Evolutionary conservation across 2,888 invertebrate genomes (phyloP).

Genomic region (Drosophila silvestris): DNA sequence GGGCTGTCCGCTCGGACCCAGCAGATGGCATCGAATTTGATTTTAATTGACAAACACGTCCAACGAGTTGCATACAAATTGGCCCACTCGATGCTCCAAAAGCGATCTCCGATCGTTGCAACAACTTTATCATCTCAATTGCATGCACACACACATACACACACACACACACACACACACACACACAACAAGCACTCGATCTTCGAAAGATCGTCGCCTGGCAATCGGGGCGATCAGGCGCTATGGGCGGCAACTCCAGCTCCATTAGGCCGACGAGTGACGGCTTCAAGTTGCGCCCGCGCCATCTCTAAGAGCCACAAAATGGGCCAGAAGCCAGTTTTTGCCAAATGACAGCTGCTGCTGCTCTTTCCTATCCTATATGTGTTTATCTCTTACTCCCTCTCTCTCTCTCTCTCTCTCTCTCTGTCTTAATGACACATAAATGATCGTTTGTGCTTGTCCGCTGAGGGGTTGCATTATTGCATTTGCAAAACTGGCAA

Average conservation of each 20-base stretch:
- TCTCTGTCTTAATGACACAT: constrained; percentile 70
- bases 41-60: constrained; percentile 82
- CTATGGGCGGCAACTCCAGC: constrained; percentile 67
- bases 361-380: constrained; percentile 16
- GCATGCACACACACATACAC: constrained; percentile 9
- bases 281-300: constrained; percentile 60
- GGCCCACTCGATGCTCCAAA: constrained; percentile 46
- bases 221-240: constrained; percentile 27
- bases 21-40: constrained; percentile 75
- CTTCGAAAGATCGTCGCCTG: constrained; percentile 28
- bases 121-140: constrained; percentile 67
- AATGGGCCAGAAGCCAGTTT: constrained; percentile 41
- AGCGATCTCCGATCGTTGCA: constrained; percentile 33
- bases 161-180: background rate
- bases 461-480: constrained; percentile 57
- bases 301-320: constrained; percentile 18
- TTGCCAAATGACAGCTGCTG: constrained; percentile 48
- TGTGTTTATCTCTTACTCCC: background rate
- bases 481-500: constrained; percentile 63
- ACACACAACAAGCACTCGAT: constrained; percentile 15
- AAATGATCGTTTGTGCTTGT: constrained; percentile 66
- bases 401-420: constrained; percentile 12
- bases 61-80: constrained; percentile 76
- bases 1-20: constrained; percentile 13
- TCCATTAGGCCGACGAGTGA: constrained; percentile 63